Evolutionary conservation across 1,140 invertebrate genomes (phyloP).

Genomic region (Diabrotica virgifera): DNA sequence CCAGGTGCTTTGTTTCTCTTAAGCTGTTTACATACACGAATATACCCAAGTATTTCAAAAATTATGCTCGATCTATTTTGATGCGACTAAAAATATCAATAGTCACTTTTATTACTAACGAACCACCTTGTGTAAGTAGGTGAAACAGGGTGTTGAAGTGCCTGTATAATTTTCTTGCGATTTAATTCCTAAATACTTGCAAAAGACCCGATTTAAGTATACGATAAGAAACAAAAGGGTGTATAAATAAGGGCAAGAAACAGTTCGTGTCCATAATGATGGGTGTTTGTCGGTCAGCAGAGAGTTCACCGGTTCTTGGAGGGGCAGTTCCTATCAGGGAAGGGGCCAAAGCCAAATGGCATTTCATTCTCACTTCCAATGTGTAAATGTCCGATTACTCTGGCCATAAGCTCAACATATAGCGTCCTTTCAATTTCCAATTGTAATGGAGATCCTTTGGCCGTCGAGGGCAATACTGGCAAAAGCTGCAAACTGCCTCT

Average conservation of each 20-base stretch:
- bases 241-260: conserved; percentile 7
- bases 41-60: too few relatives aligned
- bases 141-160: too few relatives aligned
- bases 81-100: too few relatives aligned
- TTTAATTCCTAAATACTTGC: not conserved
- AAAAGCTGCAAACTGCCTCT: conserved; percentile 32
- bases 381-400: conserved; percentile 43
- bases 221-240: conserved; percentile 16
- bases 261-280: conserved; percentile 17
- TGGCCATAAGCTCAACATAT: conserved; percentile 42
- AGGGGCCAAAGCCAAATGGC: conserved; percentile 11
- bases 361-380: conserved; percentile 34
- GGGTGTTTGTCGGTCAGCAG: conserved; percentile 15
- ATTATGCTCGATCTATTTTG: too few relatives aligned
- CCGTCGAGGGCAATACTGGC: conserved; percentile 20
- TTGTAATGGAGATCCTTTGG: conserved; percentile 39
- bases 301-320: conserved; percentile 10
- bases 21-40: too few relatives aligned
- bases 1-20: too few relatives aligned
- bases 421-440: conserved; percentile 47
- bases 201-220: not conserved
- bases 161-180: too few relatives aligned
- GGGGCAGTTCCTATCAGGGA: conserved; percentile 4
- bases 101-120: too few relatives aligned
- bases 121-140: too few relatives aligned